Conservation (phyloP, 2,797 vertebrate species). For the Pachyuromys duprasi region DNA sequence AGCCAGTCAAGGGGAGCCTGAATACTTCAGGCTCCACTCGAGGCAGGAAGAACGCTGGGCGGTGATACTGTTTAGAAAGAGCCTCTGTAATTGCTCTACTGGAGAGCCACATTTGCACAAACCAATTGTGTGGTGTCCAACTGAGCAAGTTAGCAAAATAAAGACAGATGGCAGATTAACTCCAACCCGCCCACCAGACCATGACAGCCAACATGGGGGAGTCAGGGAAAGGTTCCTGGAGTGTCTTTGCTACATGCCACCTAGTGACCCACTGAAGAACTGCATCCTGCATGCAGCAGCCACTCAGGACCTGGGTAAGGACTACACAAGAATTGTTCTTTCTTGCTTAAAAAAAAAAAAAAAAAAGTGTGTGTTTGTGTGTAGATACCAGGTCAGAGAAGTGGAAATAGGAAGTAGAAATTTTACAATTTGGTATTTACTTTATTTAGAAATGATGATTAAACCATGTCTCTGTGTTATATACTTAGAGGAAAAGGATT, state of each 20-base stretch:
- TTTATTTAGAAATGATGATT: slow-evolving; percentile 37
- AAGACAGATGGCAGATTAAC: slow-evolving; percentile 83
- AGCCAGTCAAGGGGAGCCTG: slow-evolving; percentile 46
- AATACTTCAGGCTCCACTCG: slow-evolving; percentile 1
- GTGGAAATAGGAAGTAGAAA: not conserved
- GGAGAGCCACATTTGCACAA: slow-evolving; percentile 76
- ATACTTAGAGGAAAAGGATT: not conserved
- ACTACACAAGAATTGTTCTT: too few relatives aligned
- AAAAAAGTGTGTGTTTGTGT: too few relatives aligned
- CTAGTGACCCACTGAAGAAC: slow-evolving; percentile 66
- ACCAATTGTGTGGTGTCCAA: slow-evolving; percentile 78
- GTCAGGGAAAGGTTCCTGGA: slow-evolving; percentile 6
- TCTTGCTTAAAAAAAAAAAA: not conserved
- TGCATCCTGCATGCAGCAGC: slow-evolving; percentile 37
- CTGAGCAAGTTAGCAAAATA: slow-evolving; percentile 82
- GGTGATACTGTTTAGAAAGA: slow-evolving; percentile 66
- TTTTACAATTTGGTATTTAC: not conserved
- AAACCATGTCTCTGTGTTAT: not conserved
- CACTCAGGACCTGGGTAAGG: not conserved
- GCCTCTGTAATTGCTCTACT: slow-evolving; percentile 66
- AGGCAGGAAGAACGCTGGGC: slow-evolving; percentile 27
- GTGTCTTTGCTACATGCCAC: slow-evolving; percentile 64
- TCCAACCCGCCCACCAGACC: slow-evolving; percentile 74
- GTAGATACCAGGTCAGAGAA: not conserved
- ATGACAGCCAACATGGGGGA: slow-evolving; percentile 71